Base-by-base conservation (phyloP, 2,797 vertebrate genomes). In the Anomalospiza imberbis region DNA sequence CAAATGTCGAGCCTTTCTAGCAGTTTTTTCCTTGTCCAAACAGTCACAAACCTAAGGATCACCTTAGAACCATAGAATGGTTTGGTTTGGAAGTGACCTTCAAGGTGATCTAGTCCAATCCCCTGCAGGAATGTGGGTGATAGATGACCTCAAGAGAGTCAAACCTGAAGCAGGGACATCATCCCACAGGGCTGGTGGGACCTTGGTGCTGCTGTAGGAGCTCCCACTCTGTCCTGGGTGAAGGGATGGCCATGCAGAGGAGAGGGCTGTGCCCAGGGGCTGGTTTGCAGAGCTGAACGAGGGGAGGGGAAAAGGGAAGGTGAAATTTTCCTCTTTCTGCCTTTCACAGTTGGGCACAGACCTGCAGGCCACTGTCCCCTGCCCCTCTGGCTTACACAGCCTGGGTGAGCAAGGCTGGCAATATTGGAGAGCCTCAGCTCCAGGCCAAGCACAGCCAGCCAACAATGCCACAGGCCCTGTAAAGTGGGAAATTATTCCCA, bases 71-170 rank as follows among this genome's bases (percentile, higher is more conserved):
- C n/a, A 20, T 0, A 2, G 47, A 68, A 26, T 6, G 21, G 11
- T 34, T 85, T 61, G 54, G 55, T 17, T 61, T 70, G 48, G 48
- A 47, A 34, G 55, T 3, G 12, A 70, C 55, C 34, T 34, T 13
- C 13, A 63, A 51, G 12, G 38, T 13, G 24, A 31, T 3, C 14
- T 4, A 0, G 1, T 25, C 15, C 32, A 75, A 10, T 1, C 6
- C 16, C 13, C 20, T 50, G 47, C 5, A n/a, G n/a, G 25, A 34
- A 22, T 31, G 19, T 7, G 60, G 28, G n/a, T 53, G 55, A 32
- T 22, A 1, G 0, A 18, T 6, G 26, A 51, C 45, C 24, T 13
- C n/a, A 9, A 1, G 5, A 51, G 10, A 25, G 51, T 7, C 55
- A 47, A 6, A 9, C 8, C 0, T 32, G n/a, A 18, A 6, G 40